Conservation (phyloP, 2,797 vertebrate genomes). For the Miichthys miiuy region DNA sequence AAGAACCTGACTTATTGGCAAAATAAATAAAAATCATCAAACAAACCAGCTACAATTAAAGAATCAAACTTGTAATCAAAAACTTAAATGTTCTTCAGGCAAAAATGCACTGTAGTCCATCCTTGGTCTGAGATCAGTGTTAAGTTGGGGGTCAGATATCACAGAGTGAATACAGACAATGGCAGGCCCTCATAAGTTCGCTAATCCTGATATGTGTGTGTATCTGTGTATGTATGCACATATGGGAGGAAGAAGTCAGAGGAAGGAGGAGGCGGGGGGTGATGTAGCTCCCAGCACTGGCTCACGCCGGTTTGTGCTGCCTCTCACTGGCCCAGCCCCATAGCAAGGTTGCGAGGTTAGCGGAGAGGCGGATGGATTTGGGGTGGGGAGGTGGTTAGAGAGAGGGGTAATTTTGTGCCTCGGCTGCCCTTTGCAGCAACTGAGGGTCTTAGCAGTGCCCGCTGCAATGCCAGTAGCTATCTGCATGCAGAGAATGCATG, state of each 20-base stretch:
- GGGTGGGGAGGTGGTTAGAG: constrained; percentile 26
- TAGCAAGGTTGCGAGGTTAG: constrained; percentile 56
- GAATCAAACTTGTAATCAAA: neutral
- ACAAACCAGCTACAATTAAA: neutral
- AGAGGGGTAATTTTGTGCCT: constrained; percentile 46
- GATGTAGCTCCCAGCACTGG: constrained; percentile 73
- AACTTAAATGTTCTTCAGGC: neutral
- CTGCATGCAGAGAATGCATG: constrained; percentile 29
- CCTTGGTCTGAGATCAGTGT: neutral
- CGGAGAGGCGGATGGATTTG: constrained; percentile 34
- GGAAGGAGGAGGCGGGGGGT: constrained; percentile 54
- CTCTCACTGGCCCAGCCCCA: constrained; percentile 70
- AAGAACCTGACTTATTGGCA: neutral
- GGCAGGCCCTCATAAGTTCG: constrained; percentile 38
- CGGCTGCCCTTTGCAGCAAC: constrained; percentile 63
- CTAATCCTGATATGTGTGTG: constrained; percentile 20
- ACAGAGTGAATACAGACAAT: constrained; percentile 38
- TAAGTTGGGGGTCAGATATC: constrained; percentile 10
- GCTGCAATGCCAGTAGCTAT: constrained; percentile 50
- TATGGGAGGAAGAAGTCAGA: constrained; percentile 67
- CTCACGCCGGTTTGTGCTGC: constrained; percentile 82
- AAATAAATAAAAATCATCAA: neutral
- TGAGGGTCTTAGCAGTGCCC: constrained; percentile 38
- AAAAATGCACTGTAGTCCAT: neutral
- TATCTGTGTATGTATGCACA: constrained; percentile 41